Conservation (phyloP, 2,113 vertebrate species). For the Rattus rattus region DNA sequence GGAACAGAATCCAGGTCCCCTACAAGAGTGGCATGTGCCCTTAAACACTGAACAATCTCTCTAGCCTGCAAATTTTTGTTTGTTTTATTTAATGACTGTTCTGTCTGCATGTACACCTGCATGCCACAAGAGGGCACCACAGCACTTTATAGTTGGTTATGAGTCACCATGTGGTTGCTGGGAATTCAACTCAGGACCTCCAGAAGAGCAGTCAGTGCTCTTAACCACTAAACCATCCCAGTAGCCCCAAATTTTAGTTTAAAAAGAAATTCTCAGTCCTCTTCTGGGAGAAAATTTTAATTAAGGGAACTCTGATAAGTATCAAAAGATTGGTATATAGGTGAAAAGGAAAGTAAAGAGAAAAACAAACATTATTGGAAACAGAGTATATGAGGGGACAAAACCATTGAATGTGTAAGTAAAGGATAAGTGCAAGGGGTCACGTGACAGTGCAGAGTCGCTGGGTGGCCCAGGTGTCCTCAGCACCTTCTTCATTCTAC, state of each 20-base stretch:
- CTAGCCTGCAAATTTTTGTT: no score
- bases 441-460: background rate
- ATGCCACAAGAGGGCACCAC: no score
- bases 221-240: background rate
- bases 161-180: background rate
- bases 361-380: slow-evolving; percentile 11
- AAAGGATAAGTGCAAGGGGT: background rate
- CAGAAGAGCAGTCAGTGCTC: background rate
- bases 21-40: no score
- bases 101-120: no score
- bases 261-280: slow-evolving; percentile 4
- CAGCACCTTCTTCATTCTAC: slow-evolving; percentile 13
- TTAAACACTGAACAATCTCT: no score
- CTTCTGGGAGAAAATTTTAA: slow-evolving; percentile 23
- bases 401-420: background rate
- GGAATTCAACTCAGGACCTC: background rate
- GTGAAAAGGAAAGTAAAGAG: slow-evolving; percentile 31
- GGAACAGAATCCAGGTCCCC: no score
- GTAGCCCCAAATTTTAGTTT: background rate
- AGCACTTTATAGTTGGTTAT: background rate
- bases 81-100: no score
- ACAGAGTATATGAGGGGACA: background rate
- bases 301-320: background rate
- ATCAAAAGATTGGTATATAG: background rate
- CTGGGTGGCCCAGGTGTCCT: background rate